phyloP scores from a whole-genome alignment of 2,113 vertebrate genomes.

The Pteropus alecto region DNA sequence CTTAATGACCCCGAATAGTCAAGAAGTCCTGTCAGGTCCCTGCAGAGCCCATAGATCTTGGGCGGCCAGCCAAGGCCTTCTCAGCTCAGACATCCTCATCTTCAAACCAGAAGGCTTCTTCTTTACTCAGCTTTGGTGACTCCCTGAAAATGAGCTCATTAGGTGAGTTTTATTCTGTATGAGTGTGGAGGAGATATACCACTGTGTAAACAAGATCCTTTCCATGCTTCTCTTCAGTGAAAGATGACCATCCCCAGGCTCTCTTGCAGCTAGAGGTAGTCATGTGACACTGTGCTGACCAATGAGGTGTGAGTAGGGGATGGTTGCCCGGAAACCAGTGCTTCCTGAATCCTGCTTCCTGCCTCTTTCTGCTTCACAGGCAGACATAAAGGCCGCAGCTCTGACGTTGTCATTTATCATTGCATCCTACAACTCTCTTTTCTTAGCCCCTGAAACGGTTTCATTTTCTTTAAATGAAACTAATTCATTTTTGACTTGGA shows the following conservation, averaged over 20 bases:
- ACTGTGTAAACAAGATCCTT: neutral
- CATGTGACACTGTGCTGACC: neutral
- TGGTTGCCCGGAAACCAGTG: neutral
- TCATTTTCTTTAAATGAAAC: neutral
- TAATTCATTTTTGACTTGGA: neutral
- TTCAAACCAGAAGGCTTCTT: neutral
- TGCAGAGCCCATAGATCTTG: fast-evolving
- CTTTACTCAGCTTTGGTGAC: too few relatives aligned
- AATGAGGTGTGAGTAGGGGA: neutral
- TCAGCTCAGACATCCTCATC: neutral
- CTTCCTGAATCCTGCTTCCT: neutral
- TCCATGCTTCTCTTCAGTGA: neutral
- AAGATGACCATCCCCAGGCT: neutral
- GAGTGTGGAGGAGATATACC: neutral
- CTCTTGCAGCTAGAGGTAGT: slow-evolving; percentile 35
- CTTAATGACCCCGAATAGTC: neutral
- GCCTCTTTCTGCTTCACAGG: neutral
- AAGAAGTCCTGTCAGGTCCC: neutral
- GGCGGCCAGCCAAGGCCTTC: neutral
- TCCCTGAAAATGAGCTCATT: neutral
- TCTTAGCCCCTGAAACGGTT: neutral
- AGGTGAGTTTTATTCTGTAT: neutral
- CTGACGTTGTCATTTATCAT: neutral
- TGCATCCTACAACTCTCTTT: fast-evolving
- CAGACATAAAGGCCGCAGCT: too few relatives aligned